These are phyloP conservation scores for Schizopygopsis malacanthus DNA, from an alignment of 2,797 vertebrate genomes.

Conservation along the genomic window DNA sequence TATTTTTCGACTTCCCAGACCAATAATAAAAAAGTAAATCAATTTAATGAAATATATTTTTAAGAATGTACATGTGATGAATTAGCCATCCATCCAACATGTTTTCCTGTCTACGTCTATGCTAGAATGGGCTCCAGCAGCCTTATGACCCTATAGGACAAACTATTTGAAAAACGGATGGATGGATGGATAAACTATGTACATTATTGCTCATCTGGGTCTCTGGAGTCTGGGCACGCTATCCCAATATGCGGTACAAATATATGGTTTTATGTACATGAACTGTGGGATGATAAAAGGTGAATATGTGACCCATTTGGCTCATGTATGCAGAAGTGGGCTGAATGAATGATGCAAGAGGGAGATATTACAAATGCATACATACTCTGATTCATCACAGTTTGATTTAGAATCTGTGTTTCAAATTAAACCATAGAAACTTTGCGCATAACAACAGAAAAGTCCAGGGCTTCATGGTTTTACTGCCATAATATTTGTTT, in stretches of 20 bases:
- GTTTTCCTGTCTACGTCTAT: not conserved
- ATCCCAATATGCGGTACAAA: not conserved
- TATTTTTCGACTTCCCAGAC: not conserved
- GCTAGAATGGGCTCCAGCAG: not conserved
- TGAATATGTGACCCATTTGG: conserved; percentile 27
- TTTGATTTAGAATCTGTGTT: conserved; percentile 4
- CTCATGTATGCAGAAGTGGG: conserved; percentile 25
- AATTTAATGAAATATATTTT: not conserved
- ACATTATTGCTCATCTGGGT: not conserved
- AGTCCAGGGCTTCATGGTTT: not conserved
- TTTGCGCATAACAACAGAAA: not conserved
- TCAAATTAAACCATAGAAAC: not conserved
- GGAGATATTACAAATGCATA: conserved; percentile 24
- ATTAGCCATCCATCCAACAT: not conserved
- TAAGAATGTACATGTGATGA: not conserved
- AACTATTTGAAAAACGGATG: not conserved
- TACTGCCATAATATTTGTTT: not conserved
- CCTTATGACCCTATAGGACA: not conserved
- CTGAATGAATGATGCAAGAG: conserved; percentile 3
- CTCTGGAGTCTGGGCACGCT: not conserved
- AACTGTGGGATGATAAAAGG: conserved; percentile 21
- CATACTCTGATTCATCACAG: not conserved
- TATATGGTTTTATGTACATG: not conserved
- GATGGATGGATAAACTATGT: not conserved
- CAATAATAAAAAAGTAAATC: not conserved